Conservation (phyloP, 2,797 vertebrate genomes). For the Helostoma temminkii region DNA sequence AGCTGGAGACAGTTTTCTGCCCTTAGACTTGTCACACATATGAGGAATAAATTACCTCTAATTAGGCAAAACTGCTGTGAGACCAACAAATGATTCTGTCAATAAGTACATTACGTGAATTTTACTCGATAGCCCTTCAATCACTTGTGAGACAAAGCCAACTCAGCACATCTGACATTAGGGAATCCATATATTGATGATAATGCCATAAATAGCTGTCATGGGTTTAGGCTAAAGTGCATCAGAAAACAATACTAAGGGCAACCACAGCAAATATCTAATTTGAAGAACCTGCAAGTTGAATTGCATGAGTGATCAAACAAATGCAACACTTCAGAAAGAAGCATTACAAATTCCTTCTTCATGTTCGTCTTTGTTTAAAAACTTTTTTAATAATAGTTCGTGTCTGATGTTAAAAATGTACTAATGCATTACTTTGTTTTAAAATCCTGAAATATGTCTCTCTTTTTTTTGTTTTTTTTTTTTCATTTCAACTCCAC, state of each 20-base stretch:
- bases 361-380: no score
- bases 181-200: constrained; percentile 33
- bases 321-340: no score
- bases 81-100: constrained; percentile 31
- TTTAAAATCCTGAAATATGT: not conserved
- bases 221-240: constrained; percentile 17
- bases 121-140: constrained; percentile 31
- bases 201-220: constrained; percentile 38
- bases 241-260: constrained; percentile 9
- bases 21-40: constrained; percentile 15
- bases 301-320: no score
- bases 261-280: constrained; percentile 4
- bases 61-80: constrained; percentile 13
- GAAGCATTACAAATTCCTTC: no score
- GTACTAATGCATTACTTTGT: not conserved
- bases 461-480: no score
- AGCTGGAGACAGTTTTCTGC: no score
- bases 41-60: constrained; percentile 30
- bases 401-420: not conserved
- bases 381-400: not conserved
- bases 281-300: constrained; percentile 10
- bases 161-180: constrained; percentile 44
- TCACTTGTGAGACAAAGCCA: constrained; percentile 20
- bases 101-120: constrained; percentile 17
- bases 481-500: not conserved